These are phyloP conservation scores for Himalopsyche tibetana DNA, from an alignment of 2,888 invertebrate species.

Conservation along the genomic window DNA sequence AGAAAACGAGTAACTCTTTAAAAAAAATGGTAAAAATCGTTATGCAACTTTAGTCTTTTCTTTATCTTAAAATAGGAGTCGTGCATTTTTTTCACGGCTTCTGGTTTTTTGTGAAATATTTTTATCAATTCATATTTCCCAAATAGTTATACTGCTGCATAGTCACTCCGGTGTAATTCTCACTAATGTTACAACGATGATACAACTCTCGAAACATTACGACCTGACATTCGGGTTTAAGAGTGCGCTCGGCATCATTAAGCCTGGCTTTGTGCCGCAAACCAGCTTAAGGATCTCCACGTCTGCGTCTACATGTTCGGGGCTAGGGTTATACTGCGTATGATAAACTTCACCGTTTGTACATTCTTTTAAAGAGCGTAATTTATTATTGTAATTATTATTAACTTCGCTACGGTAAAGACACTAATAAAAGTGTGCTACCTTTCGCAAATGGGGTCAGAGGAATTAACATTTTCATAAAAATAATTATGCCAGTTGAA, in stretches of 20 bases:
- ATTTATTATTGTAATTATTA: constrained; percentile 4
- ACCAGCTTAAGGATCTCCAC: constrained; percentile 16
- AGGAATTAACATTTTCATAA: too few relatives aligned
- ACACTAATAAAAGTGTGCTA: not conserved
- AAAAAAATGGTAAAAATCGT: too few relatives aligned
- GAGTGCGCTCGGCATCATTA: constrained; percentile 23
- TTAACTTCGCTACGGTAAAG: not conserved
- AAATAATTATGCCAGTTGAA: too few relatives aligned
- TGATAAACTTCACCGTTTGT: not conserved
- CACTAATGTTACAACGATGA: constrained; percentile 27
- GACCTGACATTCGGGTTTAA: constrained; percentile 15
- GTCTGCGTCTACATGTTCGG: not conserved
- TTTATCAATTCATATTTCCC: too few relatives aligned
- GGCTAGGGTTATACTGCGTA: not conserved
- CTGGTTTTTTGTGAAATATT: too few relatives aligned
- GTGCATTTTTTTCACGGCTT: too few relatives aligned
- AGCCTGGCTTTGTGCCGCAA: not conserved
- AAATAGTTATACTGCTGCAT: not conserved
- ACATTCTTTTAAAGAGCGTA: constrained; percentile 1
- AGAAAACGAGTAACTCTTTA: too few relatives aligned
- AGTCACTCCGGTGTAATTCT: not conserved
- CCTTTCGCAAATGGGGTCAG: too few relatives aligned
- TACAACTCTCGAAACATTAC: constrained; percentile 25
- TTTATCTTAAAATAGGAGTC: too few relatives aligned
- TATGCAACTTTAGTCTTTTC: too few relatives aligned